Evolutionary conservation across 2,797 vertebrate genomes (phyloP).

Genomic region (Sphaeramia orbicularis): DNA sequence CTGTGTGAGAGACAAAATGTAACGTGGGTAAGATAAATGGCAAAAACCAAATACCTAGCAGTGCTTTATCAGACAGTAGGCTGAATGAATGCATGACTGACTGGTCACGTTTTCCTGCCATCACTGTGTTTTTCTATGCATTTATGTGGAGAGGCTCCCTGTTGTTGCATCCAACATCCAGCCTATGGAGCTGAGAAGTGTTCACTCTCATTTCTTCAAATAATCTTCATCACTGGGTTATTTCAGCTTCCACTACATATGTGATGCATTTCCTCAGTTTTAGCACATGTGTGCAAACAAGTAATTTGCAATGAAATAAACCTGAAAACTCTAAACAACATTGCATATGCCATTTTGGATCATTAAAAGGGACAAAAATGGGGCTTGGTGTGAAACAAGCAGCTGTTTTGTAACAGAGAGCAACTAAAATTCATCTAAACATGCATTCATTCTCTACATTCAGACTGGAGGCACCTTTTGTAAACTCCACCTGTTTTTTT

Average conservation of each 20-base stretch:
- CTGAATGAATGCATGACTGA: conserved; percentile 70
- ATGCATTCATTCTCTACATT: conserved; percentile 23
- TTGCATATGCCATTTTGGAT: conserved; percentile 19
- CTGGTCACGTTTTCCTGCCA: conserved; percentile 76
- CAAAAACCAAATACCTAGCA: conserved; percentile 76
- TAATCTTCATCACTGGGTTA: conserved; percentile 31
- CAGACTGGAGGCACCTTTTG: conserved; percentile 29
- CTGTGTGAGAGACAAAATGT: conserved; percentile 25
- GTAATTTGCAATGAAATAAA: conserved; percentile 13
- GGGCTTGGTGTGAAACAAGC: background rate
- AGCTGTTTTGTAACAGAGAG: background rate
- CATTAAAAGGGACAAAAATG: conserved; percentile 11
- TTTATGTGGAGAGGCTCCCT: conserved; percentile 66
- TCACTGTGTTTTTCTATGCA: conserved; percentile 82
- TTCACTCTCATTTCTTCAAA: conserved; percentile 27
- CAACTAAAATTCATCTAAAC: conserved; percentile 6
- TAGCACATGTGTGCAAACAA: background rate
- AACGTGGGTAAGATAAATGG: conserved; percentile 34
- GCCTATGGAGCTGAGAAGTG: conserved; percentile 24
- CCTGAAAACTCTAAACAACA: conserved; percentile 14
- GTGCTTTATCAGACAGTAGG: conserved; percentile 73
- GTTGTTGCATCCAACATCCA: conserved; percentile 45
- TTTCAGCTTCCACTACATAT: conserved; percentile 29
- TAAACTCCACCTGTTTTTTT: conserved; percentile 52
- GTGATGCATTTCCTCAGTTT: conserved; percentile 21